Evolutionary conservation across 2,888 invertebrate genomes (phyloP).

Genomic region (Drosophila helvetica): DNA sequence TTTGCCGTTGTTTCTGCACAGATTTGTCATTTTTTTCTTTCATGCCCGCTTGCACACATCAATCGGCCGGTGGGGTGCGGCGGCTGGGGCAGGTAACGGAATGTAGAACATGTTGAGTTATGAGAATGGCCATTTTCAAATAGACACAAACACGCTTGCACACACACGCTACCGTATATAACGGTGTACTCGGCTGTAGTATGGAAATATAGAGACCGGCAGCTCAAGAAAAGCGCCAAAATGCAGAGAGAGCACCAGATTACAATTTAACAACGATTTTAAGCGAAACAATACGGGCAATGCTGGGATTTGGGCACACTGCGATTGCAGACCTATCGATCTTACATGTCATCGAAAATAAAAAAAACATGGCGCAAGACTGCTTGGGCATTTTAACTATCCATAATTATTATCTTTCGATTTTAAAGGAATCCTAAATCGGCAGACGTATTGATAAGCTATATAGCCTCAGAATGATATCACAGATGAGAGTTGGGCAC

Average conservation of each 20-base stretch:
- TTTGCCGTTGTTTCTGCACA: constrained; percentile 37
- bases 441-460: too few relatives aligned
- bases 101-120: constrained; percentile 60
- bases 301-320: neutral
- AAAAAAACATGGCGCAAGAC: neutral
- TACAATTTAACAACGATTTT: neutral
- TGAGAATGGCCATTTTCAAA: constrained; percentile 32
- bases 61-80: constrained; percentile 67
- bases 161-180: neutral
- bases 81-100: constrained; percentile 31
- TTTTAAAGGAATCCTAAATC: too few relatives aligned
- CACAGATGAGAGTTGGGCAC: too few relatives aligned
- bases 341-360: neutral
- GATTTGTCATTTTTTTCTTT: constrained; percentile 76
- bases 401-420: too few relatives aligned
- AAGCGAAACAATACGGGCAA: neutral
- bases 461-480: too few relatives aligned
- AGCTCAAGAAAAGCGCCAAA: neutral
- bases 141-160: neutral
- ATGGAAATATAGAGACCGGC: neutral
- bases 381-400: neutral
- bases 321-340: neutral
- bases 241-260: neutral
- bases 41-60: constrained; percentile 80
- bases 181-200: neutral